Base-by-base conservation (phyloP, 2,888 invertebrate species). In the Acleris holmiana region DNA sequence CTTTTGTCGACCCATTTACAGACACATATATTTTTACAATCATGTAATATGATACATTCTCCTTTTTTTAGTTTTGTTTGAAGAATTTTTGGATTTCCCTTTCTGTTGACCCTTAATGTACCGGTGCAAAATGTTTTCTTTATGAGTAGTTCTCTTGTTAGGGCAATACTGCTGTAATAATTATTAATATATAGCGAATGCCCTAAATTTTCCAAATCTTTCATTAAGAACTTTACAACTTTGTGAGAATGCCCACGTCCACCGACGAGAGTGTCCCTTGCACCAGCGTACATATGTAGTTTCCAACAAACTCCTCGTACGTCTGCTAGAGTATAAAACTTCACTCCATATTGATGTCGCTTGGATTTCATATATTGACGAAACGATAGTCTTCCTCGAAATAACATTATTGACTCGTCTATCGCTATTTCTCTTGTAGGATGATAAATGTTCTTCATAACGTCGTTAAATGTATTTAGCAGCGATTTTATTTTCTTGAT, bases 131-230 rank as follows among this genome's bases (percentile, higher is more conserved):
- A 65, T 17, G 56, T 68, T 17, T 54, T 44, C 54, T 64, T 19
- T 18, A 47, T 47, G 4, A 67, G 53, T 29, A 67, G 46, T 18
- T 47, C 29, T 55, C 58, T 41, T 29, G 50, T 44, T 23, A 67
- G 53, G 13, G 48, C 35, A 29, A 64, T 40, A 47, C 61, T 49
- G 35, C 54, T 61, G 51, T 67, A 73, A 67, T 63, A 71, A 58
- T 71, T 71, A 47, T 71, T 60, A 58, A 68, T 61, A 41, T 64
- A 71, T n/a, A 71, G 4, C n/a, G 61, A 49, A 56, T 69, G 69
- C 2, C 68, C 71, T 19, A 46, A n/a, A 46, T 61, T 25, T 47
- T 70, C 57, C 64, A 44, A 46, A 57, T 49, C 56, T 44, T 67
- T 23, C 58, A 71, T 59, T 18, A 75, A 63, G 40, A 67, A 19